Conservation (phyloP, 2,113 vertebrate species). For the Psilopogon haemacephalus region DNA sequence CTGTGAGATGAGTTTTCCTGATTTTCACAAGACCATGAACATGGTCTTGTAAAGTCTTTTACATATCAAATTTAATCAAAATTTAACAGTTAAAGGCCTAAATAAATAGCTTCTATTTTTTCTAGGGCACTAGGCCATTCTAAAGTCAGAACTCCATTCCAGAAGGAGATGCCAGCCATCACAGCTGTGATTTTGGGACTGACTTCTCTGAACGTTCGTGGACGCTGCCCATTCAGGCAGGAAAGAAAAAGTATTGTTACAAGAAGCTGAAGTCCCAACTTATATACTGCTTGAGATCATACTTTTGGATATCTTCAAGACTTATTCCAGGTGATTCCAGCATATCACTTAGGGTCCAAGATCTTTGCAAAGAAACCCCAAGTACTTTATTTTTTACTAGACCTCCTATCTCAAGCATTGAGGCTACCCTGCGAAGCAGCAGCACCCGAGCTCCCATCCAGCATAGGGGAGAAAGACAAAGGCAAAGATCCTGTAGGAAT, state of each 20-base stretch:
- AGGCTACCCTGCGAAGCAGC: not conserved
- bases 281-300: not conserved
- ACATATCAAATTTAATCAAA: not conserved
- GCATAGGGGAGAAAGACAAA: not conserved
- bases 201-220: not conserved
- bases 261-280: not conserved
- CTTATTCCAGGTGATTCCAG: not conserved
- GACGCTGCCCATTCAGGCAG: not conserved
- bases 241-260: not conserved
- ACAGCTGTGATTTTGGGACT: not conserved
- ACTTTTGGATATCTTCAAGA: not conserved
- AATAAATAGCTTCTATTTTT: not conserved
- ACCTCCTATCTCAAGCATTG: not conserved
- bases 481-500: not conserved
- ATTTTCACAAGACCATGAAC: not conserved
- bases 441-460: not conserved
- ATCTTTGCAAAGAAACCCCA: not conserved
- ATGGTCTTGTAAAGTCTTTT: not conserved
- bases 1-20: not conserved
- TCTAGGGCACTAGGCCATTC: not conserved
- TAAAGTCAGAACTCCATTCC: not conserved
- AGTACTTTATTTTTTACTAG: not conserved
- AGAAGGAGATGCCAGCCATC: not conserved
- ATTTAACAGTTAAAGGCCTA: slow-evolving; percentile 5
- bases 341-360: not conserved